Percentiles rank a stretch among this genome's conserved stretches.
Conservation (phyloP, 2,113 vertebrate genomes). For the Percina caprodes region DNA sequence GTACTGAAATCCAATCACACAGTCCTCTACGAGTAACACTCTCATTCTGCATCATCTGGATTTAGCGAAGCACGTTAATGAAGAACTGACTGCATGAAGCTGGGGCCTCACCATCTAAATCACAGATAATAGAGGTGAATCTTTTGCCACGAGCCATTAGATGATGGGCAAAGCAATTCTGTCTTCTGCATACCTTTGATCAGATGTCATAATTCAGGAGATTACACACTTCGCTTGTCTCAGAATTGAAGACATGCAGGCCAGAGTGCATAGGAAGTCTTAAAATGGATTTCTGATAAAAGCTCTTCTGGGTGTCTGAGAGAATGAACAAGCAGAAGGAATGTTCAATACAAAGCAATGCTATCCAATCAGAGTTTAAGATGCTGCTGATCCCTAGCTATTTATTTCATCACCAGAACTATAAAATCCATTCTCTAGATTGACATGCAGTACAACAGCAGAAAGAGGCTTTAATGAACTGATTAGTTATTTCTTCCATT, state of each 20-base stretch:
- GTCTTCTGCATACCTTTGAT: conserved; percentile 45
- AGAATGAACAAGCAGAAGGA: conserved; percentile 18
- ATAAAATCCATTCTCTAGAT: conserved; percentile 13
- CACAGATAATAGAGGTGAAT: conserved; percentile 57
- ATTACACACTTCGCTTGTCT: conserved; percentile 19
- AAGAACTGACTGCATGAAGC: conserved; percentile 26
- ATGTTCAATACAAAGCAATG: neutral
- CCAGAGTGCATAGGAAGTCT: conserved; percentile 10
- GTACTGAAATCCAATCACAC: neutral
- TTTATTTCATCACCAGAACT: neutral
- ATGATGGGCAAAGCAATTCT: conserved; percentile 40
- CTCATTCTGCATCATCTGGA: conserved; percentile 12
- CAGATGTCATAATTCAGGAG: conserved; percentile 51
- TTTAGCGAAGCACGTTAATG: conserved; percentile 45
- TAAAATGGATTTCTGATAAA: conserved; percentile 26
- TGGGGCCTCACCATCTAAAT: conserved; percentile 22
- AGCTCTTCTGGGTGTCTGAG: conserved; percentile 22
- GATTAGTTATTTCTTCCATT: conserved; percentile 2
- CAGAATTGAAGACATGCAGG: conserved; percentile 33
- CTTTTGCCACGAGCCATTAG: conserved; percentile 37
- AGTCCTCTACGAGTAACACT: neutral
- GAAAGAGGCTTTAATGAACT: conserved; percentile 22
- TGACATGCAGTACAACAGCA: neutral
- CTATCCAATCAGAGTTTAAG: conserved; percentile 23
- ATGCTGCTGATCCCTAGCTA: neutral